Conservation (phyloP, 2,113 vertebrate genomes). For the Ornithorhynchus anatinus region DNA sequence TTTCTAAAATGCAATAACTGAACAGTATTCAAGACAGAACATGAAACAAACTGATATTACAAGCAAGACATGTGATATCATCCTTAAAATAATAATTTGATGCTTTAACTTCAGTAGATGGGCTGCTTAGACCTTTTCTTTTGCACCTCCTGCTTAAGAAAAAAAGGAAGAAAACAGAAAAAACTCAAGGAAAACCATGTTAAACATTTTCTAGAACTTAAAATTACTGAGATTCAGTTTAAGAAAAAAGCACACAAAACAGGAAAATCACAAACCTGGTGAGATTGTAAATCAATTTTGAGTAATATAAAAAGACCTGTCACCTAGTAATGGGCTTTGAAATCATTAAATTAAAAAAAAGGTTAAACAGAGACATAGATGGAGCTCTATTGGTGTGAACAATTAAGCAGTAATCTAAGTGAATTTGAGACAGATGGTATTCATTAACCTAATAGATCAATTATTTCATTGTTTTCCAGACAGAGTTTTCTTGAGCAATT, state of each 20-base stretch:
- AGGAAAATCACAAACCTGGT: constrained; percentile 1
- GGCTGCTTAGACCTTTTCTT: constrained; percentile 41
- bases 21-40: constrained; percentile 17
- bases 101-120: constrained; percentile 39
- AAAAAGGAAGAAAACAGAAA: constrained; percentile 44
- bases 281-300: background rate
- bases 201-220: constrained; percentile 16
- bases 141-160: constrained; percentile 56
- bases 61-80: constrained; percentile 8
- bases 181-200: constrained; percentile 52
- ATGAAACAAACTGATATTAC: constrained; percentile 4
- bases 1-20: constrained; percentile 17
- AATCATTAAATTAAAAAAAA: background rate
- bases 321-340: background rate
- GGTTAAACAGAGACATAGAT: background rate
- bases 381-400: constrained; percentile 1
- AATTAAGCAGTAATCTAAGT: background rate
- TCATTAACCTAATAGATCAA: background rate
- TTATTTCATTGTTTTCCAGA: background rate
- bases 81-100: constrained; percentile 35
- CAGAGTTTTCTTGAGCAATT: background rate
- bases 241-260: background rate
- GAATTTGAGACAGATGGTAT: background rate
- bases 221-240: constrained; percentile 1
- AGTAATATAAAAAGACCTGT: background rate